These are phyloP conservation scores for Hydrozoanthus tunicans DNA, from an alignment of 64 coral and sea anemone species.

Conservation along the genomic window DNA sequence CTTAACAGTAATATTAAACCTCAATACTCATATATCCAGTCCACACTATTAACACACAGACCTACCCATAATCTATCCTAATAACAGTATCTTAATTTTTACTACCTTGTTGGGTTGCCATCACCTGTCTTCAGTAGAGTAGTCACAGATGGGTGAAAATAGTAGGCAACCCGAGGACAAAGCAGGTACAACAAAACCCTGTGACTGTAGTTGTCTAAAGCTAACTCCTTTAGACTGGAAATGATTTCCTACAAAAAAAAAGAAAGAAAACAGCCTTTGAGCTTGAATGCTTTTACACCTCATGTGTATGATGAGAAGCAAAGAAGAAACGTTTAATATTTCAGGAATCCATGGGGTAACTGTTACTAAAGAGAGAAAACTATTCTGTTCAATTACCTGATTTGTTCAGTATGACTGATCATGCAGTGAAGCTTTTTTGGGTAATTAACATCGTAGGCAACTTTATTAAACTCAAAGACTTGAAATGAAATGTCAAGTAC, in stretches of 20 bases:
- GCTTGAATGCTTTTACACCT: background rate
- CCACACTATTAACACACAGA: background rate
- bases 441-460: too few relatives aligned
- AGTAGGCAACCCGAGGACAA: constrained; percentile 61
- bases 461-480: too few relatives aligned
- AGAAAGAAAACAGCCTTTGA: background rate
- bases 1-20: too few relatives aligned
- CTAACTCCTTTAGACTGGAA: constrained; percentile 69
- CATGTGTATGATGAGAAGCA: background rate
- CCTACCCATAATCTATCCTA: background rate
- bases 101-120: constrained; percentile 72
- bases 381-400: too few relatives aligned
- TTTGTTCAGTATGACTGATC: too few relatives aligned
- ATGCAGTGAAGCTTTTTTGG: too few relatives aligned
- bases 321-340: background rate
- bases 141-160: constrained; percentile 80
- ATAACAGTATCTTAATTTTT: too few relatives aligned
- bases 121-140: constrained; percentile 77
- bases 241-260: constrained; percentile 76
- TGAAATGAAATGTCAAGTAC: too few relatives aligned
- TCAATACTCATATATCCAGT: too few relatives aligned
- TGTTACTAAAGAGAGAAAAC: too few relatives aligned
- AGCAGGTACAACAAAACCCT: constrained; percentile 89
- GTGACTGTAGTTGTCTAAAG: constrained; percentile 78
- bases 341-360: too few relatives aligned